Evolutionary conservation across 2,797 vertebrate genomes (phyloP).

Genomic region (Rhincodon typus): DNA sequence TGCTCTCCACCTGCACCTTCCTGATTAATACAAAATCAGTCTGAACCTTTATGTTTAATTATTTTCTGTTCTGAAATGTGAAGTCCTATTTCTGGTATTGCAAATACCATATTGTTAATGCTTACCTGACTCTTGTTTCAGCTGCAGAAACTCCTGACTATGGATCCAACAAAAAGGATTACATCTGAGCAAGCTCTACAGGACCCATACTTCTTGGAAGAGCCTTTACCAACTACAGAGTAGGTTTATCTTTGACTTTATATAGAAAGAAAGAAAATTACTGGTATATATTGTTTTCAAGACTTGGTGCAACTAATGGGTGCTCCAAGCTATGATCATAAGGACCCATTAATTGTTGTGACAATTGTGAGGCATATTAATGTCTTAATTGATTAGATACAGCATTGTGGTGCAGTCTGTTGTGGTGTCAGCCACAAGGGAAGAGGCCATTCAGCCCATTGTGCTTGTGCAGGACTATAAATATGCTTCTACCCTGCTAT

Average conservation of each 20-base stretch:
- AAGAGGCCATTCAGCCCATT: neutral
- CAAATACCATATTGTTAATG: neutral
- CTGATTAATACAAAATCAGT: neutral
- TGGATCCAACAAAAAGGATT: conserved; percentile 96
- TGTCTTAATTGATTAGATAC: neutral
- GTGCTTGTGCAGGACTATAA: neutral
- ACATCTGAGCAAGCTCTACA: conserved; percentile 93
- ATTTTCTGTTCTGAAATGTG: neutral
- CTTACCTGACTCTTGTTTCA: conserved; percentile 45
- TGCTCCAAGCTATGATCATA: neutral
- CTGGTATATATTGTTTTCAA: neutral
- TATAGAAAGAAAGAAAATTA: neutral
- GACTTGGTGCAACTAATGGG: too few species aligned
- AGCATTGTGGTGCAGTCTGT: neutral
- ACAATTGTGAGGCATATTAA: neutral
- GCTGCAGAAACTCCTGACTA: conserved; percentile 95
- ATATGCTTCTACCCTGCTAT: neutral
- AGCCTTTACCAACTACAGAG: conserved; percentile 90
- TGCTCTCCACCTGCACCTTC: neutral
- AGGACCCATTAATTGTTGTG: neutral
- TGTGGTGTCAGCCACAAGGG: neutral
- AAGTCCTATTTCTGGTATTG: neutral
- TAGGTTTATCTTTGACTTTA: conserved; percentile 54
- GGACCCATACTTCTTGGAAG: conserved; percentile 92
- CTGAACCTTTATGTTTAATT: neutral